Percentiles rank a stretch among this genome's conserved stretches.
Evolutionary conservation across 2,113 vertebrate genomes (phyloP).

Genomic region (Dipodomys ordii): DNA sequence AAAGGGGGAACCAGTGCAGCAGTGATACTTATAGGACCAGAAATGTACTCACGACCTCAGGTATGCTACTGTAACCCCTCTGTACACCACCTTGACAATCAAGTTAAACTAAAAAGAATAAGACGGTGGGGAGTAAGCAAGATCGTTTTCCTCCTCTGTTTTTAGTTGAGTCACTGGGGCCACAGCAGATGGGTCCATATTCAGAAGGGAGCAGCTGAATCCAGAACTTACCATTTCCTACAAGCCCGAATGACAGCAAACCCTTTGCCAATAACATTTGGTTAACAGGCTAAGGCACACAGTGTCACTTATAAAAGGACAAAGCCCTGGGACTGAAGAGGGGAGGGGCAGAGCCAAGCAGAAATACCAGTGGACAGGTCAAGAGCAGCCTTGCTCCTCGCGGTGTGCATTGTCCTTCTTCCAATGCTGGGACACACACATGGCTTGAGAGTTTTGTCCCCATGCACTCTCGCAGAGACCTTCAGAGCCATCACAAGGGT

Average conservation of each 20-base stretch:
- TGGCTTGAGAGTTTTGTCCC: not conserved
- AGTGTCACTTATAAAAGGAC: too few relatives aligned
- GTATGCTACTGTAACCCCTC: too few relatives aligned
- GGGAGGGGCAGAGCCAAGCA: not conserved
- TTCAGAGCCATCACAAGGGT: not conserved
- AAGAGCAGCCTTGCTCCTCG: not conserved
- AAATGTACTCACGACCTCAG: too few relatives aligned
- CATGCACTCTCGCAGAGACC: not conserved
- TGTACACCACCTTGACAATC: too few relatives aligned
- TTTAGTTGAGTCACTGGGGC: too few relatives aligned
- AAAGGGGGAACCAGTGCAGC: too few relatives aligned
- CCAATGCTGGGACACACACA: not conserved
- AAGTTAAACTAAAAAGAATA: too few relatives aligned
- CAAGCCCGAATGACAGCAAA: conserved; percentile 53
- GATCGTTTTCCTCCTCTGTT: too few relatives aligned
- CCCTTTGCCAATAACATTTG: too few relatives aligned
- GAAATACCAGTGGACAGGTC: not conserved
- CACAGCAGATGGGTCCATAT: not conserved
- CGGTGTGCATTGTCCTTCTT: not conserved
- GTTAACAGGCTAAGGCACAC: too few relatives aligned
- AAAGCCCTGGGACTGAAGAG: not conserved
- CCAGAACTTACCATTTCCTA: conserved; percentile 47
- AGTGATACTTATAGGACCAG: too few relatives aligned
- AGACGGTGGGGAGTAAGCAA: too few relatives aligned
- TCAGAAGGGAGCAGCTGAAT: not conserved